These are phyloP conservation scores for Octodon degus DNA, from an alignment of 2,113 vertebrate species.

Conservation along the genomic window DNA sequence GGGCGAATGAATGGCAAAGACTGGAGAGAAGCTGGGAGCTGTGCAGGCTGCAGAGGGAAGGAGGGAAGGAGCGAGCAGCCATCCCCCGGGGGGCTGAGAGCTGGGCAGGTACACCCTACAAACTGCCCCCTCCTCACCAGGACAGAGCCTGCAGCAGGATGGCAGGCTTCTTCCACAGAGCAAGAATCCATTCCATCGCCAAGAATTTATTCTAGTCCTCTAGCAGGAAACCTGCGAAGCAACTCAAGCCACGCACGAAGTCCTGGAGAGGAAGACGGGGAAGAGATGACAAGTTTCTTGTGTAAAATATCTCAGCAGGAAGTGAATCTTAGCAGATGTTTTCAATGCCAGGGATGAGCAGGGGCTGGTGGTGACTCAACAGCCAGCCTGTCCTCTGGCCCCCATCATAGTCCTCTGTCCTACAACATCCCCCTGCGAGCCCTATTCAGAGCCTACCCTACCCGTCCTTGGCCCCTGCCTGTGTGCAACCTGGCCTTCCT, in stretches of 20 bases:
- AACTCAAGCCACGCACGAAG: neutral
- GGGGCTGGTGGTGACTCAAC: neutral
- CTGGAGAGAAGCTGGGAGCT: neutral
- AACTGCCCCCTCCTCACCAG: neutral
- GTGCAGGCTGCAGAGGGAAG: neutral
- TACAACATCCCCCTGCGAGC: too few relatives aligned
- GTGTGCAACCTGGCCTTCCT: neutral
- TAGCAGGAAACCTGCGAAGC: conserved; percentile 48
- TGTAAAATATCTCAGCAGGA: conserved; percentile 57
- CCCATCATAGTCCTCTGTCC: neutral
- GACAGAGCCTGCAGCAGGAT: neutral
- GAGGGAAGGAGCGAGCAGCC: neutral
- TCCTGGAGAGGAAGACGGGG: neutral
- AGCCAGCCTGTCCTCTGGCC: neutral
- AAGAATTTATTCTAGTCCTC: neutral
- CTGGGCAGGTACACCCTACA: neutral
- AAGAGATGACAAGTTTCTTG: neutral
- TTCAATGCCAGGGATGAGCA: fast-evolving
- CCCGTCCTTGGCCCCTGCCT: neutral
- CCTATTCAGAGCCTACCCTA: neutral
- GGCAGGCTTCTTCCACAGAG: neutral
- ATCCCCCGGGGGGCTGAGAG: fast-evolving
- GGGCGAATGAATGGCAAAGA: neutral
- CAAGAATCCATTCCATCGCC: neutral
- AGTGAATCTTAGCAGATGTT: conserved; percentile 67